These are phyloP conservation scores for Hypercompe scribonia DNA, from an alignment of 2,888 invertebrate genomes.

Conservation along the genomic window DNA sequence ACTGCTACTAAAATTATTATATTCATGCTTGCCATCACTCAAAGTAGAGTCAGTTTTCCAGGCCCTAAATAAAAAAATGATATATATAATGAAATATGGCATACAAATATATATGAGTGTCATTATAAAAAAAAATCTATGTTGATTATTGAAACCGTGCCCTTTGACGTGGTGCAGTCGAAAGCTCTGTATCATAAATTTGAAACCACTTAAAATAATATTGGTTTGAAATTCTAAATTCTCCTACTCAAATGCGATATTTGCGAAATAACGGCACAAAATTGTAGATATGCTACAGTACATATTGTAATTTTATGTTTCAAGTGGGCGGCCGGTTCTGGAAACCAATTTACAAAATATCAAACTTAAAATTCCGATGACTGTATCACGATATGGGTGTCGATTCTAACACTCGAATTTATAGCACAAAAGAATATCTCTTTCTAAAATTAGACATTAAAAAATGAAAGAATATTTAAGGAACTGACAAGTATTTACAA, in stretches of 20 bases:
- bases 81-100: no score
- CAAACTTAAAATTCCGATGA: conserved; percentile 21
- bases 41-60: no score
- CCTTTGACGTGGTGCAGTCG: neutral
- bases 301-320: conserved; percentile 40
- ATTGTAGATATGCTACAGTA: conserved; percentile 25
- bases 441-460: neutral
- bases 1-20: no score
- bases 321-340: conserved; percentile 33
- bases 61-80: no score
- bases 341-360: conserved; percentile 34
- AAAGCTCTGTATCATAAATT: neutral
- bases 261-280: conserved; percentile 29
- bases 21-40: no score
- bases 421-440: neutral
- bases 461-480: neutral
- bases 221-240: conserved; percentile 5
- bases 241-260: conserved; percentile 16
- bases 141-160: neutral
- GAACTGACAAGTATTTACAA: neutral
- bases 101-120: no score
- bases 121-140: neutral
- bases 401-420: neutral
- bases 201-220: conserved; percentile 9
- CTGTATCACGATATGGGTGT: conserved; percentile 21